Conservation (phyloP, 2,888 invertebrate species). For the Eurois occulta region DNA sequence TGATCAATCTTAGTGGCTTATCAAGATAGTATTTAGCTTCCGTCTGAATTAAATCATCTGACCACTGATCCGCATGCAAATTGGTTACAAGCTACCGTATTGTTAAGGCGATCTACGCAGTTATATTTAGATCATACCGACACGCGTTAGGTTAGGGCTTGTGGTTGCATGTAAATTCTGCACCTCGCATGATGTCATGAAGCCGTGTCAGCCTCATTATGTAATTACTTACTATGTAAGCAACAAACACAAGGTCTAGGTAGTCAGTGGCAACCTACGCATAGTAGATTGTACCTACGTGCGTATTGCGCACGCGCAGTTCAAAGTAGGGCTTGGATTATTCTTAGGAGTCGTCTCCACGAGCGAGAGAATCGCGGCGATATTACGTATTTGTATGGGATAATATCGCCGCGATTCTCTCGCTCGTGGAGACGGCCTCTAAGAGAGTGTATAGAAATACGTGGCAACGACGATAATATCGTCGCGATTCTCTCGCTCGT, state of each 20-base stretch:
- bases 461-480: too few relatives aligned
- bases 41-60: neutral
- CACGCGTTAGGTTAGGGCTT: neutral
- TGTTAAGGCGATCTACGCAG: neutral
- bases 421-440: too few relatives aligned
- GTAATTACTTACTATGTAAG: neutral
- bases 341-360: too few relatives aligned
- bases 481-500: too few relatives aligned
- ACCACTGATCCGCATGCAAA: conserved; percentile 1
- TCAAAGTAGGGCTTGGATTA: neutral
- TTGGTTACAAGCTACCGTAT: neutral
- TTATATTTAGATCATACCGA: neutral
- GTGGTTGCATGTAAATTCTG: neutral
- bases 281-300: neutral
- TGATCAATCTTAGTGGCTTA: neutral
- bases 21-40: neutral
- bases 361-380: too few relatives aligned
- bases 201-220: neutral
- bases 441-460: too few relatives aligned
- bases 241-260: conserved; percentile 1
- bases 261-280: neutral
- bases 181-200: neutral
- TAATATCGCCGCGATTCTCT: too few relatives aligned
- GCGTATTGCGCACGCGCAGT: neutral
- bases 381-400: too few relatives aligned